A percentile compares a stretch with the other conserved stretches of the same genome.
These are phyloP conservation scores for Smutsia gigantea DNA, from an alignment of 2,797 vertebrate genomes.

Conservation along the genomic window DNA sequence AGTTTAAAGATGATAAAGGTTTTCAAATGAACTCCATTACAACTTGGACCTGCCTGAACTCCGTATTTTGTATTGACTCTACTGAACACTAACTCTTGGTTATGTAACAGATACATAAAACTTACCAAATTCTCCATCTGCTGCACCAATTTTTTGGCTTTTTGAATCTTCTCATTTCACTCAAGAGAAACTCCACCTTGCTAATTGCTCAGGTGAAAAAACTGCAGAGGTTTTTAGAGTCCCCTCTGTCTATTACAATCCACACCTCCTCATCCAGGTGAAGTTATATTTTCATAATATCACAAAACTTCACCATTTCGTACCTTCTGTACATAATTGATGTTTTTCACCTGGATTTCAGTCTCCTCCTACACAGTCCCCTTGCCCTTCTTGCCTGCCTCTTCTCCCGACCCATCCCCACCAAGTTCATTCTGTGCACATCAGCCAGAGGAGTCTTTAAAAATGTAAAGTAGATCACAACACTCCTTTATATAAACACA, in stretches of 20 bases:
- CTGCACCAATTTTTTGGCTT: neutral
- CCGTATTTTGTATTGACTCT: neutral
- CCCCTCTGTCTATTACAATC: neutral
- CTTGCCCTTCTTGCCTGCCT: neutral
- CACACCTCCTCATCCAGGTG: too few relatives aligned
- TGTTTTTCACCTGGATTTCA: neutral
- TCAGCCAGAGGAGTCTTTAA: neutral
- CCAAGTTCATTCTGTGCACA: neutral
- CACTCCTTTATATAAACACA: neutral
- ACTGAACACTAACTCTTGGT: neutral
- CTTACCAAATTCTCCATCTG: neutral
- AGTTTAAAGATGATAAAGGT: neutral
- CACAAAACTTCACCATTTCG: neutral
- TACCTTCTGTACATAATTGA: neutral
- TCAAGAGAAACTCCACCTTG: neutral
- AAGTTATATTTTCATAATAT: neutral
- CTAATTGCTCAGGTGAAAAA: neutral
- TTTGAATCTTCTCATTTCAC: neutral
- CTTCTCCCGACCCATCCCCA: rapidly evolving
- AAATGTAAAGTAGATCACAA: neutral
- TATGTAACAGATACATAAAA: neutral
- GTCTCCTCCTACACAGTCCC: neutral
- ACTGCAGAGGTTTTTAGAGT: neutral
- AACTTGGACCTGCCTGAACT: too few relatives aligned
- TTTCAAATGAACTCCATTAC: neutral